Conservation (phyloP, 2,888 invertebrate species). For the Hoplodrina ambigua region DNA sequence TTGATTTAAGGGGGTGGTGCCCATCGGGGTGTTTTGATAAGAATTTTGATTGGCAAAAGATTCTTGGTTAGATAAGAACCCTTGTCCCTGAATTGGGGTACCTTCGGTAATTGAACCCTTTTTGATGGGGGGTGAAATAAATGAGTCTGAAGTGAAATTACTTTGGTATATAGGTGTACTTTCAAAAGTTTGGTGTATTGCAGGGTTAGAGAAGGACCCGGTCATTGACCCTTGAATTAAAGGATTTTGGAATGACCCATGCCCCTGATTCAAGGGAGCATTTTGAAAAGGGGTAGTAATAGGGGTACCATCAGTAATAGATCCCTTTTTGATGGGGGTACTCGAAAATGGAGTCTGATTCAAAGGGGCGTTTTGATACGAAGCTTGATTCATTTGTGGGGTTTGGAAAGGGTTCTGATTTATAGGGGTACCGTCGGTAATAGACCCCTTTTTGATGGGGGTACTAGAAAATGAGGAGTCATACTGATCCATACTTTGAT, state of each 20-base stretch:
- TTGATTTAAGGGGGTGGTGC: conserved; percentile 22
- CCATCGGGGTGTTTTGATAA: conserved; percentile 31
- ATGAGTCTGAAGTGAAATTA: conserved; percentile 42
- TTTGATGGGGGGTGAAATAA: conserved; percentile 32
- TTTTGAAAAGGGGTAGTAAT: conserved; percentile 30
- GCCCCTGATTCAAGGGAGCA: conserved; percentile 18
- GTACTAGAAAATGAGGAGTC: conserved; percentile 13
- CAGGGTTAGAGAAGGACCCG: conserved; percentile 35
- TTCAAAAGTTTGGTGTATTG: conserved; percentile 41
- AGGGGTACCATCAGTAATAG: conserved; percentile 45
- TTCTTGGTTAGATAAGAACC: conserved; percentile 27
- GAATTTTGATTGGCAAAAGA: conserved; percentile 11
- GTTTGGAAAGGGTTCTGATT: conserved; percentile 18
- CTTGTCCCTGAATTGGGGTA: conserved; percentile 36
- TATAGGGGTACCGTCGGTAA: conserved; percentile 42
- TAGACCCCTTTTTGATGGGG: conserved; percentile 38
- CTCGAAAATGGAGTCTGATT: conserved; percentile 30
- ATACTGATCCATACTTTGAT: conserved; percentile 37
- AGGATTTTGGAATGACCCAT: conserved; percentile 25
- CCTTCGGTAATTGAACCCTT: conserved; percentile 49
- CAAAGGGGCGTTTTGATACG: conserved; percentile 30
- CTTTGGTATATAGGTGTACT: conserved; percentile 45
- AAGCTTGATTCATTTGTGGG: conserved; percentile 12
- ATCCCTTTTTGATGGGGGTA: conserved; percentile 36
- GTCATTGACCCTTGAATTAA: conserved; percentile 24